Evolutionary conservation across 2,113 vertebrate species (phyloP).

Genomic region (Hucho hucho): DNA sequence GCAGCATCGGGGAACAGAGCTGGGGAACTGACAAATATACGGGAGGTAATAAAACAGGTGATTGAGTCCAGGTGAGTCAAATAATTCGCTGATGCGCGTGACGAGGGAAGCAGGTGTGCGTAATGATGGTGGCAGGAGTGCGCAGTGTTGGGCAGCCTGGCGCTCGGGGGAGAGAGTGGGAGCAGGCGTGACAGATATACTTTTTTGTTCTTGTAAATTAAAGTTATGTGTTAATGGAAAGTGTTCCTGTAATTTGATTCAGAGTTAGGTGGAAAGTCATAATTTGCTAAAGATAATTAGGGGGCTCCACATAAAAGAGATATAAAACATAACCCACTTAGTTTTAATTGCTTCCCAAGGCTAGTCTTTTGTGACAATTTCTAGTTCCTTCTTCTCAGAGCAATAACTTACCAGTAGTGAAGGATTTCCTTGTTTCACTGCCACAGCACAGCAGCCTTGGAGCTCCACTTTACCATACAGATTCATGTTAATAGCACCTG

Average conservation of each 20-base stretch:
- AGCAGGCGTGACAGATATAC: too few relatives aligned
- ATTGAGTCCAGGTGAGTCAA: too few relatives aligned
- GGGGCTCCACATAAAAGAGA: constrained; percentile 43
- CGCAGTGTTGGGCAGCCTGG: too few relatives aligned
- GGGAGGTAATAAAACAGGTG: too few relatives aligned
- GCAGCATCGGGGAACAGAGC: too few relatives aligned
- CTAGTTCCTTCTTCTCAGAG: constrained; percentile 10
- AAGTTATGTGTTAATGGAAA: constrained; percentile 24
- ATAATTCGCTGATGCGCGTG: too few relatives aligned
- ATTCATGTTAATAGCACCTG: not conserved
- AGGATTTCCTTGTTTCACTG: not conserved
- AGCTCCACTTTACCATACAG: not conserved
- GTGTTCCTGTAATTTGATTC: constrained; percentile 31
- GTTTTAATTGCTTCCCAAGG: constrained; percentile 45
- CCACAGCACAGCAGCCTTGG: not conserved
- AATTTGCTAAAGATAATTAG: constrained; percentile 51
- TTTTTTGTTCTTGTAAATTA: constrained; percentile 1
- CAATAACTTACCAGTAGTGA: constrained; percentile 7
- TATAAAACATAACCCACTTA: constrained; percentile 47
- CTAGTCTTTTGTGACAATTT: constrained; percentile 24
- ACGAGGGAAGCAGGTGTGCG: too few relatives aligned
- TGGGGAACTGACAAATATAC: too few relatives aligned
- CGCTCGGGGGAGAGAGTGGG: too few relatives aligned
- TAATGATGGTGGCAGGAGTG: too few relatives aligned
- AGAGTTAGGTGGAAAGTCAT: constrained; percentile 31